A percentile compares a stretch with the other conserved stretches of the same genome.
phyloP scores from a whole-genome alignment of 2,797 vertebrate species.

The Enteromius treurensis region DNA sequence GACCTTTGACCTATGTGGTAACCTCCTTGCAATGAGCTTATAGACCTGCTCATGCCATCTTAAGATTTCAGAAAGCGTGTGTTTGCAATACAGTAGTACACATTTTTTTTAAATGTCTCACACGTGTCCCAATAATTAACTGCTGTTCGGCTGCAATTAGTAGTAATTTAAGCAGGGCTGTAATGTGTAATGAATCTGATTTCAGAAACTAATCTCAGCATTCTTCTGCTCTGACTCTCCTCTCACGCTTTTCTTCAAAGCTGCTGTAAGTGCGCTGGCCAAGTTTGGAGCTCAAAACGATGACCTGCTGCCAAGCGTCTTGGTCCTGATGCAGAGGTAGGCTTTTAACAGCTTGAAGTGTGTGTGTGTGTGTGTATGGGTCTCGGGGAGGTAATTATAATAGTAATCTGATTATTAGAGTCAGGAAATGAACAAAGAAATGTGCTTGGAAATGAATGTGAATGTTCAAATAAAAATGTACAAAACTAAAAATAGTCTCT shows the following conservation, averaged over 20 bases:
- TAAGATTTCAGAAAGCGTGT: neutral
- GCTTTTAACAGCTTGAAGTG: neutral
- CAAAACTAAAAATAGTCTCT: too few species aligned
- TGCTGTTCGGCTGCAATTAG: neutral
- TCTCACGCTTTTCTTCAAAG: slow-evolving; percentile 67
- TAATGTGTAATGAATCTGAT: neutral
- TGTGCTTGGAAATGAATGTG: neutral
- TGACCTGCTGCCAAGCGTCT: slow-evolving; percentile 91
- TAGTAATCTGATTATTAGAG: neutral
- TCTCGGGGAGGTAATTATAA: neutral
- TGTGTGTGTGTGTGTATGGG: neutral
- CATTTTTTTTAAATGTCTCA: neutral
- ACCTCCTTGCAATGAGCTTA: neutral
- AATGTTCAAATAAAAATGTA: too few species aligned
- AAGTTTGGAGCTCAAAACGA: slow-evolving; percentile 99
- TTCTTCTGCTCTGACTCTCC: neutral
- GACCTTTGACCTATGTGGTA: neutral
- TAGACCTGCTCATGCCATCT: neutral
- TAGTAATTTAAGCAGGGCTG: neutral
- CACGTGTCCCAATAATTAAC: neutral
- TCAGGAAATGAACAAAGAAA: neutral
- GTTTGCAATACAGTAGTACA: neutral
- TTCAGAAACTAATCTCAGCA: neutral
- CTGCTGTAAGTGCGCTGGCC: slow-evolving; percentile 93
- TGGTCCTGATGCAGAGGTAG: slow-evolving; percentile 96